Conservation (phyloP, 2,113 vertebrate species). For the Corythornis vintsioides region DNA sequence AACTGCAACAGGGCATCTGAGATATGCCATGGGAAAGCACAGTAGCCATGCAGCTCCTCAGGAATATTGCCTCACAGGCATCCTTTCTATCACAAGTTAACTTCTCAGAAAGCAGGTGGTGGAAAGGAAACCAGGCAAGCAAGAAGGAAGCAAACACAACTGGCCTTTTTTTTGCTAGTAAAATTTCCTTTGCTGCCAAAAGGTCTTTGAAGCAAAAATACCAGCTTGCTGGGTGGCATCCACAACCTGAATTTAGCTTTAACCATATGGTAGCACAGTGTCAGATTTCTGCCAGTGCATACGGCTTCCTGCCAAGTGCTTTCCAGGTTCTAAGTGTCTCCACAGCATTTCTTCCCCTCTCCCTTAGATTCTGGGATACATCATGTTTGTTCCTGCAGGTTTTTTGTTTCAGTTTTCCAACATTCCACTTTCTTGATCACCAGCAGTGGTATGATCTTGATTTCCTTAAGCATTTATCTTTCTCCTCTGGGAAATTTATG, state of each 20-base stretch:
- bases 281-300: neutral
- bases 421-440: neutral
- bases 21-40: accelerated
- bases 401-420: neutral
- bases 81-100: neutral
- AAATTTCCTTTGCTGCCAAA: conserved; percentile 44
- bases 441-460: neutral
- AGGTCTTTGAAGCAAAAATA: conserved; percentile 60
- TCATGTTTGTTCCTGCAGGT: neutral
- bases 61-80: neutral
- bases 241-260: conserved; percentile 55
- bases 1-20: neutral
- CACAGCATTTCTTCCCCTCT: neutral
- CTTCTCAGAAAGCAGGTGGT: conserved; percentile 10
- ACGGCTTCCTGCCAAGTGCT: conserved; percentile 20
- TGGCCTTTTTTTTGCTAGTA: conserved; percentile 40
- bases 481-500: conserved; percentile 48
- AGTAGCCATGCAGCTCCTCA: neutral
- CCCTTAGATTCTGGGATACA: neutral
- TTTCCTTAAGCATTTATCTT: conserved; percentile 31
- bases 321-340: neutral
- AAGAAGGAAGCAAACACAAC: conserved; percentile 8
- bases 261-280: conserved; percentile 39
- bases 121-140: neutral
- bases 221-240: conserved; percentile 58